Conservation (phyloP, 2,113 vertebrate genomes). For the Heterocephalus glaber region DNA sequence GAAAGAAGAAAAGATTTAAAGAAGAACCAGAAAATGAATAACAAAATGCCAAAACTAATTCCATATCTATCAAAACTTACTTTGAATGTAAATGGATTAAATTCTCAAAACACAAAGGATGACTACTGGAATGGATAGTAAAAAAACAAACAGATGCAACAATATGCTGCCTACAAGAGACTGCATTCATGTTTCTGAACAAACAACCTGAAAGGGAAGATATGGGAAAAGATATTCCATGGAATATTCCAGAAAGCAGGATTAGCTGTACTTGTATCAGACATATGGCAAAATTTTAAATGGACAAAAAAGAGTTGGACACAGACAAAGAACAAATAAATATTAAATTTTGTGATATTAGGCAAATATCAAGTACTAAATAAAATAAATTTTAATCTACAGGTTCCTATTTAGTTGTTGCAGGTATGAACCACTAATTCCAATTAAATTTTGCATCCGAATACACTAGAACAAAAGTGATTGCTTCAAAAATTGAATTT, state of each 20-base stretch:
- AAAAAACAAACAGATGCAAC: neutral
- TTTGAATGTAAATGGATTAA: neutral
- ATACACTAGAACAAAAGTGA: neutral
- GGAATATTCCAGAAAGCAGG: neutral
- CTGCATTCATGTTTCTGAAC: neutral
- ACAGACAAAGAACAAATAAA: neutral
- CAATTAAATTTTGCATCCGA: neutral
- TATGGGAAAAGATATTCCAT: neutral
- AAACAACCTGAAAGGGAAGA: neutral
- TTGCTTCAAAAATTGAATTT: neutral
- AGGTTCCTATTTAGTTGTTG: neutral
- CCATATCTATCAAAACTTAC: neutral
- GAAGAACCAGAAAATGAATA: neutral
- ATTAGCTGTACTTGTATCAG: neutral
- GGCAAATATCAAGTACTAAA: neutral
- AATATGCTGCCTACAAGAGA: neutral
- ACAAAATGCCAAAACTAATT: neutral
- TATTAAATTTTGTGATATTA: neutral
- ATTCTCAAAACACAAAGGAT: neutral
- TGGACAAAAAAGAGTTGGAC: neutral
- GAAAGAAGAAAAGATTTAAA: neutral
- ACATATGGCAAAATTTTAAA: neutral
- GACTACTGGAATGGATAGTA: neutral
- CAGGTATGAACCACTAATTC: neutral
- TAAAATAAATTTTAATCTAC: neutral